These are phyloP conservation scores for Orestias chungarensis DNA, from an alignment of 2,797 vertebrate genomes.

Conservation along the genomic window DNA sequence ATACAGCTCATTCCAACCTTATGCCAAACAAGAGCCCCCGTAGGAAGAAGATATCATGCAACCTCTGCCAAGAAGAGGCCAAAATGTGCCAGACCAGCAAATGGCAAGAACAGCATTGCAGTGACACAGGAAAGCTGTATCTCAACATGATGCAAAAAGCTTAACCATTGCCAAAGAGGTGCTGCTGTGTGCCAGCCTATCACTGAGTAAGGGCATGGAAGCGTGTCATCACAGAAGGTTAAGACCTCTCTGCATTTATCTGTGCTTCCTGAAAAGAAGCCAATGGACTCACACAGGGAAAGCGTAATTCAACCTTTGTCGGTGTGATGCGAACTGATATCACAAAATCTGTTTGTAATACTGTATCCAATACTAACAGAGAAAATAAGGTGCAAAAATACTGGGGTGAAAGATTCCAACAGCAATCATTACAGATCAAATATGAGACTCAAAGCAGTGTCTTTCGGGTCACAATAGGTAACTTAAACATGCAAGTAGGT, in stretches of 20 bases:
- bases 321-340: conserved; percentile 11
- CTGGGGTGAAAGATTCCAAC: not conserved
- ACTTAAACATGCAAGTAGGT: not conserved
- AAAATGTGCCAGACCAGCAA: conserved; percentile 54
- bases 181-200: conserved; percentile 46
- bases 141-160: conserved; percentile 57
- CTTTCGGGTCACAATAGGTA: not conserved
- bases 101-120: conserved; percentile 48
- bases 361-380: conserved; percentile 1
- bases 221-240: conserved; percentile 37
- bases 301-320: conserved; percentile 28
- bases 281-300: conserved; percentile 29
- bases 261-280: conserved; percentile 31
- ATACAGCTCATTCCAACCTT: conserved; percentile 31
- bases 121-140: conserved; percentile 48
- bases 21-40: conserved; percentile 34
- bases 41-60: conserved; percentile 42
- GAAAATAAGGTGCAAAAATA: not conserved
- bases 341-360: not conserved
- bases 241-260: conserved; percentile 34
- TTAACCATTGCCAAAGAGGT: conserved; percentile 63
- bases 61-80: conserved; percentile 58
- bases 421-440: not conserved
- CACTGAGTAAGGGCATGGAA: conserved; percentile 37
- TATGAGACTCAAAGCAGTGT: not conserved